Evolutionary conservation across 2,113 vertebrate genomes (phyloP).

Genomic region (Sorex araneus): DNA sequence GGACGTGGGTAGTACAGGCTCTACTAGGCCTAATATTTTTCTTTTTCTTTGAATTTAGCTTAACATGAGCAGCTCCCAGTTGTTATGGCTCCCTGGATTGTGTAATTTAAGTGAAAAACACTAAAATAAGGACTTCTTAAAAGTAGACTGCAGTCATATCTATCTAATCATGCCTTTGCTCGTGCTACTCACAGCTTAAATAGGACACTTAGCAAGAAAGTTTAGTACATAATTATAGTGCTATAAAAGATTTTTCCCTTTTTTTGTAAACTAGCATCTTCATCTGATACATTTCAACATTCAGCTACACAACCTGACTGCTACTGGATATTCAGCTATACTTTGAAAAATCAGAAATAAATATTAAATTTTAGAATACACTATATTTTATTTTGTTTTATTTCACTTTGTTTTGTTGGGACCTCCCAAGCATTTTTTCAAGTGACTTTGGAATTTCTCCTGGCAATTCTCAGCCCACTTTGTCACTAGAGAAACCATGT

Average conservation of each 20-base stretch:
- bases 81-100: constrained; percentile 35
- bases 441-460: too few species aligned
- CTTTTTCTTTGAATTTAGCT: constrained; percentile 48
- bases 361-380: not conserved
- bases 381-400: constrained; percentile 33
- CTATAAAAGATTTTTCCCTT: not conserved
- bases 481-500: too few species aligned
- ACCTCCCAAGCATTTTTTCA: too few species aligned
- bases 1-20: not conserved
- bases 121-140: constrained; percentile 52
- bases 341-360: constrained; percentile 55
- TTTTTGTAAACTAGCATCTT: constrained; percentile 16
- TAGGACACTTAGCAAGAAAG: constrained; percentile 63
- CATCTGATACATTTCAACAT: constrained; percentile 60
- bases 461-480: too few species aligned
- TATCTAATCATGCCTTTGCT: constrained; percentile 66
- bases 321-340: constrained; percentile 16
- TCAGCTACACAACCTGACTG: constrained; percentile 41
- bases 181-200: not conserved
- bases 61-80: constrained; percentile 45
- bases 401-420: too few species aligned
- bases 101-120: constrained; percentile 70
- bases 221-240: constrained; percentile 10
- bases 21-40: constrained; percentile 31
- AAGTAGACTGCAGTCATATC: constrained; percentile 19